Evolutionary conservation across 1,140 invertebrate genomes (phyloP), one percentile per base, ranked within the genome.

Genomic region (Cataglyphis hispanica): DNA sequence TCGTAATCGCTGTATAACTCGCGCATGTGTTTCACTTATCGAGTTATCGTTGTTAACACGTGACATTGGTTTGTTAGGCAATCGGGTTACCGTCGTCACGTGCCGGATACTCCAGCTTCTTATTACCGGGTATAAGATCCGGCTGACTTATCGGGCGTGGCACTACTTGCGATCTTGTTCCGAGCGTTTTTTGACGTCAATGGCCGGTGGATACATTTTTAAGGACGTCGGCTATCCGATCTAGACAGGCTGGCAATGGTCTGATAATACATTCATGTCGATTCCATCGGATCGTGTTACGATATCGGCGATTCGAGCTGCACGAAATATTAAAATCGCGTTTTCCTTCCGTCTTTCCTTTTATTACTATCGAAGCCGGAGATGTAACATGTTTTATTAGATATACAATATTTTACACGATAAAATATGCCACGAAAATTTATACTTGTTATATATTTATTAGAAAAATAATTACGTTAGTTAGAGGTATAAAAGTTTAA

Each of bases 101-200:
- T 88, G 58, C 76, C 87, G 88, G 88, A 89, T 89, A 80, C 66
- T 53, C 13, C 43, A 25, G 31, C 22, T 66, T 66, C 72, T 78
- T 77, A 61, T 77, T 72, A 37, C 19, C 40, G 13, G 22, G 50
- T 81, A 81, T 63, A 72, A 72, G 85, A 86, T 88, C 64, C 72
- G 72, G 11, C 25, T 81, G 78, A 81, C 78, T 81, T 81, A 72
- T 72, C 78, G 78, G 78, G 78, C 50, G 78, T 81, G 78, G 78
- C 78, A 72, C 66, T 58, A 81, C 50, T 37, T 72, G 78, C 66
- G 78, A 81, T 81, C 86, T 84, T 66, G 66, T 66, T 76, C 60
- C 0, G 16, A 46, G 67, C 87, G 84, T 69, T 88, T 88, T 69
- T 88, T 88, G 87, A 89, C 88, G 88, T 89, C 88, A 89, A 74